Evolutionary conservation across 2,113 vertebrate genomes (phyloP), one percentile per base, ranked within the genome.

Genomic region (Cromileptes altivelis): DNA sequence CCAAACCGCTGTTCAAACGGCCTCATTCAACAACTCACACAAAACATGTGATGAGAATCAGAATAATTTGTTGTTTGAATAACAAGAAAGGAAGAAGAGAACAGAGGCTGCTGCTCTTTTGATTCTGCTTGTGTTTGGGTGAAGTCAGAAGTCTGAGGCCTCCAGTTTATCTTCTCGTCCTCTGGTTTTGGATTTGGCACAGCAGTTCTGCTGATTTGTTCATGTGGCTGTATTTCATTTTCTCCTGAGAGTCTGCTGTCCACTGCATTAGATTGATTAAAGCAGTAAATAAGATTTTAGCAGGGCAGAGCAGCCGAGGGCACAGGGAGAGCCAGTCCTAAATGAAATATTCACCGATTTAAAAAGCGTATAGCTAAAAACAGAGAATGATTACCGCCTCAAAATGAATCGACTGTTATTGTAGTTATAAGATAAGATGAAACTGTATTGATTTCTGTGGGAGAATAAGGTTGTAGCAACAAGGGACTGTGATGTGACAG

Each of bases 251-350:
- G 42, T 73, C 25, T n/a, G 56, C 62, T 53, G 37, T 70, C 40
- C 45, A 65, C 75, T 65, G 72, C 63, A 74, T 53, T 70, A 56
- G 53, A 60, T 64, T 85, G 69, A 86, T 92, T 79, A 91, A 90
- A 91, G 82, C 15, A 53, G 63, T 80, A 87, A 89, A 91, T 89
- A 77, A 30, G 62, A 12, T 73, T 67, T 69, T 4, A 63, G 45
- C 60, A 15, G 45, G 23, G 30, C 57, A 58, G 47, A 53, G 65
- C 14, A 10, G 17, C 21, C 14, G 19, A 9, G 33, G 19, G 42
- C 58, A 71, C 3, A n/a, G 9, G 57, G 25, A 33, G 18, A 42
- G 68, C 30, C 21, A 0, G 13, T 23, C 47, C 6, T 1, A 37
- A 42, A 55, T 68, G 45, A 65, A 85, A 77, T 53, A 75, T 53